phyloP scores from a whole-genome alignment of 2,888 invertebrate species.

The Priapulus caudatus region DNA sequence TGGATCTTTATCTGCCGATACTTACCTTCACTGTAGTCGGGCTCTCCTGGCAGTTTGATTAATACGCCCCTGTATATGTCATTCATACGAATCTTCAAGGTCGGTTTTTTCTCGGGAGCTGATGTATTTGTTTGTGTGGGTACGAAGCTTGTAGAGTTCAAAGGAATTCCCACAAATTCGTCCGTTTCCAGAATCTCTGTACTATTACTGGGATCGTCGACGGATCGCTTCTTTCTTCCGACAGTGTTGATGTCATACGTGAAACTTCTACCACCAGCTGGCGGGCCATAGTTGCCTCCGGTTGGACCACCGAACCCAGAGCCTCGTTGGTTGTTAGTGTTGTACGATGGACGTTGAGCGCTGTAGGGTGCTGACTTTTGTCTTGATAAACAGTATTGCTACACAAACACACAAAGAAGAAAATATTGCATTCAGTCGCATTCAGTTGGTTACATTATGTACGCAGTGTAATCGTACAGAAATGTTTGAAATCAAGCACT shows the following conservation, averaged over 20 bases:
- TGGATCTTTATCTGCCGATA: no score
- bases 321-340: neutral
- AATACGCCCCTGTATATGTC: neutral
- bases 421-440: no score
- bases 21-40: neutral
- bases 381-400: constrained; percentile 3
- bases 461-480: no score
- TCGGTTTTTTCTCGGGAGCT: neutral
- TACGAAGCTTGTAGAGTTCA: no score
- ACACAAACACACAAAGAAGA: no score
- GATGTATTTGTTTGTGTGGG: neutral
- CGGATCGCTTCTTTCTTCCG: constrained; percentile 1
- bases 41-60: constrained; percentile 1
- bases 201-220: neutral
- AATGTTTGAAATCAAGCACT: no score
- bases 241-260: neutral
- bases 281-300: neutral
- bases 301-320: neutral
- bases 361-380: neutral
- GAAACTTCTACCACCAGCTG: neutral
- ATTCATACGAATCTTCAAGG: neutral
- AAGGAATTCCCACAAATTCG: neutral
- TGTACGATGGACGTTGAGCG: neutral
- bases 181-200: no score
- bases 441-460: no score